Conservation (phyloP, 2,797 vertebrate species). For the Pogonophryne albipinna region DNA sequence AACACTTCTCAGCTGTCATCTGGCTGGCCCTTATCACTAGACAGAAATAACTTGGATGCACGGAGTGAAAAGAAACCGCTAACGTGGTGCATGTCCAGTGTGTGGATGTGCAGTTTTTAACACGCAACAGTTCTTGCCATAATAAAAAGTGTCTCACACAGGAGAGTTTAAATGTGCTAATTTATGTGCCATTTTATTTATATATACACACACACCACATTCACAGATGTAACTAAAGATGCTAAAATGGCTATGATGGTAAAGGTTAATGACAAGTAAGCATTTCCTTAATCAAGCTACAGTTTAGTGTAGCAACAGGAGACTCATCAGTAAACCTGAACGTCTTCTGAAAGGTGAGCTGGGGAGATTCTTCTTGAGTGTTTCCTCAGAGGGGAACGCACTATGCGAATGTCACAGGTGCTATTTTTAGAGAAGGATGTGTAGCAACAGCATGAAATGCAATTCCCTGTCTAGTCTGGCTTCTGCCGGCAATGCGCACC, state of each 20-base stretch:
- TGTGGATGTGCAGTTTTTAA: conserved; percentile 60
- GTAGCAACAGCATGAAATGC: conserved; percentile 76
- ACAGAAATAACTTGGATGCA: conserved; percentile 84
- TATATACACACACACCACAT: too few relatives aligned
- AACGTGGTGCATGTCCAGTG: conserved; percentile 80
- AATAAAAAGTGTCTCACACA: not conserved
- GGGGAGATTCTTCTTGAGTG: conserved; percentile 38
- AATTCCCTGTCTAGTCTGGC: conserved; percentile 47
- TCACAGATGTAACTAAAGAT: not conserved
- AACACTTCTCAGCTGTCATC: conserved; percentile 82
- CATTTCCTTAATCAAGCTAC: not conserved
- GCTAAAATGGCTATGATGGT: not conserved
- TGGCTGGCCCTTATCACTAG: conserved; percentile 76
- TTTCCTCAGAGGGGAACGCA: conserved; percentile 50
- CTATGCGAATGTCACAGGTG: conserved; percentile 56
- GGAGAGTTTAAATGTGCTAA: not conserved
- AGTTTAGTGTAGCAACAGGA: conserved; percentile 21
- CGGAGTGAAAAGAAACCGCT: conserved; percentile 77
- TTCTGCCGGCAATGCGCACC: conserved; percentile 29
- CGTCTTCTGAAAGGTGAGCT: conserved; percentile 68
- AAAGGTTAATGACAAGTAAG: not conserved
- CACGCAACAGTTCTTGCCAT: not conserved
- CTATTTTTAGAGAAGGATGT: conserved; percentile 77
- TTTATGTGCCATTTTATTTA: not conserved
- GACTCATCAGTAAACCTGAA: conserved; percentile 13